A percentile compares a stretch with the other conserved stretches of the same genome.
Conservation (phyloP, 2,113 vertebrate genomes). For the Seriola rivoliana region DNA sequence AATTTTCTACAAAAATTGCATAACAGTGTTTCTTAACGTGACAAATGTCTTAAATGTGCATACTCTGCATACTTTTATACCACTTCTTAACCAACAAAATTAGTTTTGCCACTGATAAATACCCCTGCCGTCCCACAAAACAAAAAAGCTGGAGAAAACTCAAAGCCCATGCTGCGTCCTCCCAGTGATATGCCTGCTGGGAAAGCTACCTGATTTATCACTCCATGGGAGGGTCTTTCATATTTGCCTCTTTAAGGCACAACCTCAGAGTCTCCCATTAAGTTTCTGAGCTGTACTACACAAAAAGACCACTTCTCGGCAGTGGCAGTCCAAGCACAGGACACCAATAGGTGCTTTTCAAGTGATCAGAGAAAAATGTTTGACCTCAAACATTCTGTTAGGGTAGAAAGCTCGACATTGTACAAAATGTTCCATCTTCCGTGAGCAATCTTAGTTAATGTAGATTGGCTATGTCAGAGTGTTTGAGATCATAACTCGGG, state of each 20-base stretch:
- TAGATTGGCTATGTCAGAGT: constrained; percentile 28
- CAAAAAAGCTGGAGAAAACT: constrained; percentile 29
- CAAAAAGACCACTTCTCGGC: constrained; percentile 38
- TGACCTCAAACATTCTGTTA: constrained; percentile 26
- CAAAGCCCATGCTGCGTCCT: constrained; percentile 29
- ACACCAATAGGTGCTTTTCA: constrained; percentile 32
- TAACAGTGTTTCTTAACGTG: constrained; percentile 56
- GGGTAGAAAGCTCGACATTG: constrained; percentile 17
- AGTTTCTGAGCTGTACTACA: constrained; percentile 40
- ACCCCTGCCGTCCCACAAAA: constrained; percentile 35
- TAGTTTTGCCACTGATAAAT: constrained; percentile 55
- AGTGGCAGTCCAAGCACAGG: constrained; percentile 43
- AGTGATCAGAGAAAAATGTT: constrained; percentile 23
- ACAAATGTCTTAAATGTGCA: constrained; percentile 48
- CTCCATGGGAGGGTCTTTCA: constrained; percentile 23
- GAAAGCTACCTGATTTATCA: constrained; percentile 40
- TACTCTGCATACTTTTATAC: constrained; percentile 37
- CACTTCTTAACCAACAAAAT: constrained; percentile 20
- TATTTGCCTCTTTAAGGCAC: constrained; percentile 70
- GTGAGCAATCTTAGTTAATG: constrained; percentile 11
- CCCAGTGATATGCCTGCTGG: constrained; percentile 33
- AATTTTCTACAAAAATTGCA: constrained; percentile 74
- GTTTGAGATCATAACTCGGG: constrained; percentile 17
- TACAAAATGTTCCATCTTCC: constrained; percentile 37
- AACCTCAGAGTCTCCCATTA: constrained; percentile 14